phyloP scores from a whole-genome alignment of 2,888 invertebrate species.

The Pyralis farinalis region DNA sequence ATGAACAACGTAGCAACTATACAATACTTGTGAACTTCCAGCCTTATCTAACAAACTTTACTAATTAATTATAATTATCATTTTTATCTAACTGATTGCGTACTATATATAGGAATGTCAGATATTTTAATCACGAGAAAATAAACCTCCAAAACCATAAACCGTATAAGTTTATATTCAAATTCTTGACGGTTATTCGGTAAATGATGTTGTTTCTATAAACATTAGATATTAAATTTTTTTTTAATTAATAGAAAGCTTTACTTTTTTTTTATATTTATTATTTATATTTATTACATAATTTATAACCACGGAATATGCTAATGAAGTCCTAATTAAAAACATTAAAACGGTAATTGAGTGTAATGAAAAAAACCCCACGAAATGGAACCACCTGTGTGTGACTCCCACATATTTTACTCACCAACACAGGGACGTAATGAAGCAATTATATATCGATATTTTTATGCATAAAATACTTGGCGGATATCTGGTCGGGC shows the following conservation, averaged over 20 bases:
- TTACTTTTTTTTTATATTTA: no score
- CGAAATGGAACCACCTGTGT: slow-evolving; percentile 59
- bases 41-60: no score
- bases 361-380: slow-evolving; percentile 14
- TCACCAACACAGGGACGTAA: slow-evolving; percentile 79
- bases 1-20: no score
- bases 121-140: no score
- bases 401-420: slow-evolving; percentile 79
- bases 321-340: slow-evolving; percentile 35
- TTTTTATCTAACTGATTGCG: no score
- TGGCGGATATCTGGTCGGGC: slow-evolving; percentile 71
- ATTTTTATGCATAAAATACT: slow-evolving; percentile 81
- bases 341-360: slow-evolving; percentile 28
- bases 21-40: no score
- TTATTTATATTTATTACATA: slow-evolving; percentile 14
- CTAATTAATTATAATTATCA: no score
- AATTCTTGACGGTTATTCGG: not conserved
- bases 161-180: not conserved
- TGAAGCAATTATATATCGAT: slow-evolving; percentile 82
- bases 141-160: not conserved
- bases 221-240: not conserved
- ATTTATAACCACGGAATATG: slow-evolving; percentile 23
- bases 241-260: slow-evolving; percentile 1
- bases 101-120: no score
- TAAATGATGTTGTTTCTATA: no score